Evolutionary conservation across 2,888 invertebrate species (phyloP).

Genomic region (Formica aserva): DNA sequence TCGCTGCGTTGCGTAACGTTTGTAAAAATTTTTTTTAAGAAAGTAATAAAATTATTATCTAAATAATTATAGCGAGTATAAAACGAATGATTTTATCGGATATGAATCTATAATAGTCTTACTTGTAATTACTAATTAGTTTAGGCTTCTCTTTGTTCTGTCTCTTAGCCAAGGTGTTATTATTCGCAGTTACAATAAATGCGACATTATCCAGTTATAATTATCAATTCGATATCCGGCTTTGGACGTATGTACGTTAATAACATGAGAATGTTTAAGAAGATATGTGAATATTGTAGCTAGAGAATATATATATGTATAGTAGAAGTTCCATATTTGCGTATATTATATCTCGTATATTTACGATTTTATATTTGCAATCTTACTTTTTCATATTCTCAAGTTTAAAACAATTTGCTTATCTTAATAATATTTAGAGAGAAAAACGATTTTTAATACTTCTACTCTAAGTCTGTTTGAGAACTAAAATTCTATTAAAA

Average conservation of each 20-base stretch:
- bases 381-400: neutral
- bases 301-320: conserved; percentile 27
- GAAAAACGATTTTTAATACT: neutral
- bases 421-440: neutral
- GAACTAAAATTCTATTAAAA: neutral
- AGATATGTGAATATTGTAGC: conserved; percentile 32
- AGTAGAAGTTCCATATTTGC: conserved; percentile 31
- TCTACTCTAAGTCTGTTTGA: neutral
- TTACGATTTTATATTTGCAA: neutral
- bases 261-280: conserved; percentile 46
- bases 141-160: conserved; percentile 72
- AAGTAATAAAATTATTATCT: conserved; percentile 34
- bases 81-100: conserved; percentile 15
- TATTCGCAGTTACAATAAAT: conserved; percentile 25
- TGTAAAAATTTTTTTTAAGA: conserved; percentile 4
- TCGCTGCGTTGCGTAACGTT: neutral
- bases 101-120: conserved; percentile 47
- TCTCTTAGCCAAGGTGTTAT: conserved; percentile 61
- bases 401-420: neutral
- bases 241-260: conserved; percentile 17
- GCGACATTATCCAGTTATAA: conserved; percentile 7
- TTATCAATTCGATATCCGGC: conserved; percentile 9
- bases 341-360: neutral
- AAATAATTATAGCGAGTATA: conserved; percentile 10
- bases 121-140: conserved; percentile 62